These are phyloP conservation scores for Portunus trituberculatus DNA, from an alignment of 1,140 invertebrate species.

Conservation along the genomic window DNA sequence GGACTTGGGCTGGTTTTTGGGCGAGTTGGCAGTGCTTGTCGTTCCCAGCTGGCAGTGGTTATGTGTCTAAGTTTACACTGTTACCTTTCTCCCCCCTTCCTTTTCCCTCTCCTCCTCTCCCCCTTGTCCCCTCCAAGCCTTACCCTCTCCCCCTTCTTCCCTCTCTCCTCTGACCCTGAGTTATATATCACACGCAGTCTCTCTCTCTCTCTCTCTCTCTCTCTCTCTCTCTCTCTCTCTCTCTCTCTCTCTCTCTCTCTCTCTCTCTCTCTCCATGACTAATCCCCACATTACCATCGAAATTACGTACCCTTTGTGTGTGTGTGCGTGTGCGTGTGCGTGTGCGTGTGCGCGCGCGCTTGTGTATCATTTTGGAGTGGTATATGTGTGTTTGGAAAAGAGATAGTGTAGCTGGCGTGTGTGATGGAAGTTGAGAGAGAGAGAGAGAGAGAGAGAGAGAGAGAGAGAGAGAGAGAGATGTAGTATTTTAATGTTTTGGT, in stretches of 20 bases:
- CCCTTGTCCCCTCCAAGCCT: too few relatives aligned
- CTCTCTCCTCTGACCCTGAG: too few relatives aligned
- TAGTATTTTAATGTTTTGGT: too few relatives aligned
- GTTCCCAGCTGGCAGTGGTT: not conserved
- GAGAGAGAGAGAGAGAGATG: too few relatives aligned
- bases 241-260: too few relatives aligned
- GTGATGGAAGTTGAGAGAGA: not conserved
- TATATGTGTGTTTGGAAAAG: not conserved
- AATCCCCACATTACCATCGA: constrained; percentile 2
- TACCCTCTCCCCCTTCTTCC: too few relatives aligned
- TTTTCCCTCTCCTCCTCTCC: too few relatives aligned
- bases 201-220: too few relatives aligned
- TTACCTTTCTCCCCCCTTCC: too few relatives aligned
- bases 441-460: too few relatives aligned
- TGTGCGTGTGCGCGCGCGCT: not conserved
- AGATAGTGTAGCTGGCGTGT: not conserved
- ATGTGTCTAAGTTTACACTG: not conserved
- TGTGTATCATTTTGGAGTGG: not conserved
- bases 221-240: too few relatives aligned
- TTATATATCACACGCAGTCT: too few relatives aligned
- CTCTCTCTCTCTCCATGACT: not conserved
- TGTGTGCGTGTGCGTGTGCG: constrained; percentile 3
- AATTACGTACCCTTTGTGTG: not conserved
- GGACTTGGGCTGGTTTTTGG: not conserved
- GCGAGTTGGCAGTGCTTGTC: not conserved